Percentiles rank a stretch among this genome's conserved stretches.
Conservation (phyloP, 2,797 vertebrate species). For the Lates japonicus region DNA sequence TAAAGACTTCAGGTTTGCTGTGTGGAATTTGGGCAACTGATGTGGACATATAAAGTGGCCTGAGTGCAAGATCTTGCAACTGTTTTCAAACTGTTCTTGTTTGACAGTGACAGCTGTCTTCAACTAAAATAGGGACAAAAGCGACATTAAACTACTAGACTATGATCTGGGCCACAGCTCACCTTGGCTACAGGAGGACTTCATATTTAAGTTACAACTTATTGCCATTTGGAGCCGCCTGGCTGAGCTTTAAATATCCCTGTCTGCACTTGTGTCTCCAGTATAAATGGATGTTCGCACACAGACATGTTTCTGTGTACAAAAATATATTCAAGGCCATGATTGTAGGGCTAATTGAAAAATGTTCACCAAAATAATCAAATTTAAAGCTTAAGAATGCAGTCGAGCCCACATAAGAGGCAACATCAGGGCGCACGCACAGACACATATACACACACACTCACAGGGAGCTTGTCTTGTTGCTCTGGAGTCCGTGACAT, state of each 20-base stretch:
- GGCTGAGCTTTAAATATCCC: constrained; percentile 24
- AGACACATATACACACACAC: constrained; percentile 30
- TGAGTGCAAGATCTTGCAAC: too few species aligned
- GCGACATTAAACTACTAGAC: too few species aligned
- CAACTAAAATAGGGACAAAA: too few species aligned
- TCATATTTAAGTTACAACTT: background rate
- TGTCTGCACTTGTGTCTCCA: constrained; percentile 27
- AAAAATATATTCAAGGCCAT: constrained; percentile 45
- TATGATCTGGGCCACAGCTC: too few species aligned
- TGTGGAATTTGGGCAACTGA: too few species aligned
- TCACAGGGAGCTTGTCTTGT: constrained; percentile 69
- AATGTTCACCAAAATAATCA: constrained; percentile 82
- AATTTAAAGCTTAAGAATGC: constrained; percentile 85
- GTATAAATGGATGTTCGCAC: constrained; percentile 24
- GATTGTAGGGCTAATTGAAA: constrained; percentile 82
- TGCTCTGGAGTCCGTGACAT: constrained; percentile 82
- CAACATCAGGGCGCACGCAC: constrained; percentile 28
- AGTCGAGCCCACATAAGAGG: constrained; percentile 63
- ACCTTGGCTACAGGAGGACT: background rate
- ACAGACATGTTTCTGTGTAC: constrained; percentile 16
- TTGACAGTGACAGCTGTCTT: too few species aligned
- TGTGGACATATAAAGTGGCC: too few species aligned
- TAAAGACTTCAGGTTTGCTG: too few species aligned
- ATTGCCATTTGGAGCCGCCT: background rate
- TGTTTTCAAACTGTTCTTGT: too few species aligned